These are phyloP conservation scores for Setipinna tenuifilis DNA, from an alignment of 2,797 vertebrate species.

Conservation along the genomic window DNA sequence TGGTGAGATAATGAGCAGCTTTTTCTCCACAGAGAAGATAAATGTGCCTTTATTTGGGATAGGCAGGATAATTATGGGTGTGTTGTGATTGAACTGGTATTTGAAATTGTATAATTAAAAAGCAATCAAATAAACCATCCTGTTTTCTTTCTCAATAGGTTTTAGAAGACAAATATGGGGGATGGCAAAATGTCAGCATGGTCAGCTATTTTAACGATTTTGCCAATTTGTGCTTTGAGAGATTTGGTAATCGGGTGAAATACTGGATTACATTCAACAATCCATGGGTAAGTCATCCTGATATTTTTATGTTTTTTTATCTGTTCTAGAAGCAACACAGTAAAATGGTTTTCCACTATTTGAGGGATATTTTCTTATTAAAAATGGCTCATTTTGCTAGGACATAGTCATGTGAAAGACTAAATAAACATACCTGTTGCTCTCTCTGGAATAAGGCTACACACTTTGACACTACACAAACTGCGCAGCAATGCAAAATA, in stretches of 20 bases:
- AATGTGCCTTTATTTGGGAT: not conserved
- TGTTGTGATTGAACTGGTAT: not conserved
- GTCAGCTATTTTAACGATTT: conserved; percentile 85
- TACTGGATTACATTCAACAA: conserved; percentile 92
- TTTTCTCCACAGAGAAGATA: not conserved
- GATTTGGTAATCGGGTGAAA: conserved; percentile 88
- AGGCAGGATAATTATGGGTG: not conserved
- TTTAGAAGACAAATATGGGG: conserved; percentile 83
- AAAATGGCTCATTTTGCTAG: no score
- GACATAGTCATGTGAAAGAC: no score
- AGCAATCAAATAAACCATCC: not conserved
- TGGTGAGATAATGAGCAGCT: not conserved
- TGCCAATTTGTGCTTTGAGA: conserved; percentile 87
- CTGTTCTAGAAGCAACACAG: not conserved
- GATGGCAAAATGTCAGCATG: conserved; percentile 90
- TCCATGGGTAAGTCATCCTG: conserved; percentile 79
- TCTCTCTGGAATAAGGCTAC: no score
- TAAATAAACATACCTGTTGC: no score
- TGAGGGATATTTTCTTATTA: no score
- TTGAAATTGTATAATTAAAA: not conserved
- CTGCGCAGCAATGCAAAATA: no score
- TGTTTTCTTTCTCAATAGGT: conserved; percentile 66
- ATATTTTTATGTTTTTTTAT: not conserved
- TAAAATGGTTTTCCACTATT: no score
- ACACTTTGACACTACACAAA: no score